Evolutionary conservation across 2,113 vertebrate species (phyloP).

Genomic region (Toxostoma redivivum): DNA sequence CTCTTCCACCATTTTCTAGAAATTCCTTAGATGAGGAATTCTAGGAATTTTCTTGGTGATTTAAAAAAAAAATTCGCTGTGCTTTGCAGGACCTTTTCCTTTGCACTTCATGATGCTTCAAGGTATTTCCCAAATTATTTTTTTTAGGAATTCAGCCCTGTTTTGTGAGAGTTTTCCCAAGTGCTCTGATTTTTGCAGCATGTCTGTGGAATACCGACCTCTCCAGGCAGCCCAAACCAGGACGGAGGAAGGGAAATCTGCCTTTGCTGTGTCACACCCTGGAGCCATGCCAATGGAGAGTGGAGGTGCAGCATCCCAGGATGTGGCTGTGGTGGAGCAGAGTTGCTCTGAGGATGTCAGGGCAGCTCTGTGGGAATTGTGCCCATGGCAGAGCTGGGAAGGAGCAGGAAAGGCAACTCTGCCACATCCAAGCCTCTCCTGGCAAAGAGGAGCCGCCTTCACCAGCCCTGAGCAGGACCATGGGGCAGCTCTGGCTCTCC

Average conservation of each 20-base stretch:
- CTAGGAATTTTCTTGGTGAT: background rate
- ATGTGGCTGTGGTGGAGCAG: background rate
- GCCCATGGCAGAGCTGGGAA: background rate
- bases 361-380: background rate
- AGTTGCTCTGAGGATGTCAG: accelerated
- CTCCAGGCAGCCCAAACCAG: background rate
- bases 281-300: accelerated
- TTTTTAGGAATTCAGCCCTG: background rate
- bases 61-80: background rate
- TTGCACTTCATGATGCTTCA: accelerated
- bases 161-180: background rate
- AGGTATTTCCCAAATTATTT: background rate
- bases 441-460: accelerated
- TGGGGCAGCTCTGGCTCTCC: background rate
- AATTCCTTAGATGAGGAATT: background rate
- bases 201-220: accelerated
- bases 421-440: background rate
- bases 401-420: background rate
- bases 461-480: accelerated
- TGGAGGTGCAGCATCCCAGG: background rate
- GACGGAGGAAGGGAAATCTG: background rate
- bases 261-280: background rate
- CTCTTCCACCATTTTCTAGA: background rate
- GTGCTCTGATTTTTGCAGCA: background rate
- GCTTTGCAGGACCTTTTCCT: background rate